Base-by-base conservation (phyloP, 2,797 vertebrate species). In the Enteromius thamalakanensis region DNA sequence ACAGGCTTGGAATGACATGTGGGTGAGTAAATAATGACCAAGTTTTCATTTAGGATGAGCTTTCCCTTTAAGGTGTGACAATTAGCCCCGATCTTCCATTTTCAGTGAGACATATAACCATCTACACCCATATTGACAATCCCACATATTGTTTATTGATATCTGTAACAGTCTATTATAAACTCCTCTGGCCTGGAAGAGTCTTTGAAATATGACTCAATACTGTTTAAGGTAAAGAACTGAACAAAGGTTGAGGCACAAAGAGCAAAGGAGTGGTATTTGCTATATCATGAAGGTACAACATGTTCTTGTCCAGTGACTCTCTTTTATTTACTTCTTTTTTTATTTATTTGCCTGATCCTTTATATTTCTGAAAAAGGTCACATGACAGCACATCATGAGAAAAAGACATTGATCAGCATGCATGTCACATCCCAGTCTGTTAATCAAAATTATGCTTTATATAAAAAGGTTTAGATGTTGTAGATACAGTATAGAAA, bases 171-270 rank as follows among this genome's bases (percentile, higher is more conserved):
- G 91, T 91, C 85, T 60, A 84, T 80, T 82, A 42, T 84, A 79
- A 9, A 85, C 80, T 87, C 71, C 80, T 84, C 21, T 60, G 62
- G 90, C 86, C 92, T 91, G 86, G 70, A 87, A 47, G 29, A 5
- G 82, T 87, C 86, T 62, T 53, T 89, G 91, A 93, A 93, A 93
- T 88, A 62, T 26, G 89, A 93, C 90, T 88, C 74, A 19, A 2
- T 60, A 70, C 75, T 87, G 87, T 64, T 77, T 72, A 76, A 77
- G 64, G 69, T 51, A 81, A 84, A 89, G 68, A 29, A 77, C 34
- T 60, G 42, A 76, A 60, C 12, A 76, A 37, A 60, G 53, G n/a
- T 9, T 42, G 34, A 76, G 14, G 17, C 40, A 47, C 40, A 77
- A 77, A 77, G 75, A 58, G 19, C 53, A 76, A 40, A 76, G 53